Percentiles rank a stretch among this genome's conserved stretches.
phyloP scores from a whole-genome alignment of 2,888 invertebrate species.

The Drosophila silvestris region DNA sequence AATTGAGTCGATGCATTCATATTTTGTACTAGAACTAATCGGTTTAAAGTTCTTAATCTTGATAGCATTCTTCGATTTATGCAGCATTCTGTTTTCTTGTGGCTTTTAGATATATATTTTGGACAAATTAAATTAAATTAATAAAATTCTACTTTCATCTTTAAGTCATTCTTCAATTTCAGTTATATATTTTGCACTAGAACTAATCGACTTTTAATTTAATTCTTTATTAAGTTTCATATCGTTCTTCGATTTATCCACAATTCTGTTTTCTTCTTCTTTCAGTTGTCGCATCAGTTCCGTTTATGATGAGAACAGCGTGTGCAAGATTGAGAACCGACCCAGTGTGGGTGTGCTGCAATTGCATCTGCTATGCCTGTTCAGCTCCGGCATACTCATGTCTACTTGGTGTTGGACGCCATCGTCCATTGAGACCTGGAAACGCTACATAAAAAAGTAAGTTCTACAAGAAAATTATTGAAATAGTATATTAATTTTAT shows the following conservation, averaged over 20 bases:
- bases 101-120: not conserved
- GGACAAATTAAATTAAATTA: no score
- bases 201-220: not conserved
- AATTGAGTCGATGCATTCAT: not conserved
- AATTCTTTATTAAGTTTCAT: not conserved
- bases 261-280: not conserved
- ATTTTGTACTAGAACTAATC: not conserved
- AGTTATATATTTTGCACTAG: not conserved
- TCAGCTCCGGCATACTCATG: constrained; percentile 94
- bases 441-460: constrained; percentile 92
- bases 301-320: constrained; percentile 80
- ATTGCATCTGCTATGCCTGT: constrained; percentile 92
- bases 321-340: constrained; percentile 89
- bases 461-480: not conserved
- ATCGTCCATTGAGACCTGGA: constrained; percentile 94
- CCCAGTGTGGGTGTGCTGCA: constrained; percentile 94
- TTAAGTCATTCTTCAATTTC: no score
- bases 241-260: not conserved
- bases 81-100: not conserved
- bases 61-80: not conserved
- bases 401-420: constrained; percentile 98
- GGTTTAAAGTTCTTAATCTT: not conserved
- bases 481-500: not conserved
- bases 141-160: not conserved
- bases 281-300: constrained; percentile 85